Evolutionary conservation across 2,888 invertebrate species (phyloP), one percentile per base, ranked within the genome.

Genomic region (Heliconius aoede): DNA sequence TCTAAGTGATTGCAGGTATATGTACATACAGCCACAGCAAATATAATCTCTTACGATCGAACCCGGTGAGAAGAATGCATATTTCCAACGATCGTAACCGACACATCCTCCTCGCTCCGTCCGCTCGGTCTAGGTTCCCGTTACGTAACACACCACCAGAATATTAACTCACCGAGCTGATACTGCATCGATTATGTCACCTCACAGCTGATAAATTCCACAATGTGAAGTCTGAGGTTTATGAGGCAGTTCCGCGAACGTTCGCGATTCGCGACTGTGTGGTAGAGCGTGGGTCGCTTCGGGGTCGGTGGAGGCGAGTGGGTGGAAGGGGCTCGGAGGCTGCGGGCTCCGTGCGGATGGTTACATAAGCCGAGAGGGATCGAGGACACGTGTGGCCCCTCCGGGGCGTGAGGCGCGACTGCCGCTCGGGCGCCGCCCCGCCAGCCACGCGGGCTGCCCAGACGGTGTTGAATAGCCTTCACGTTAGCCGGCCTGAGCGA

Each of bases 161-260:
- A 90, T 88, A 88, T 86, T 84, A 85, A 88, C 89, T 89, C 87
- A 86, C 86, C 87, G 84, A 84, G 86, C 88, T 91, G 91, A 90
- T 91, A 91, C 92, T 93, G 92, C 91, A 90, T 92, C 88, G 91
- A 92, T 92, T 93, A 91, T 92, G 89, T 92, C 92, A 91, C 91
- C 87, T 90, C 90, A 88, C 92, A 92, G 92, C 91, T 92, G 92
- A 90, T 85, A 87, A 85, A 87, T 86, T 86, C 87, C 90, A 91
- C 90, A 85, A 86, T 84, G 86, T 81, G 83, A 84, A 84, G 80
- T 77, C 79, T 84, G 82, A 82, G 82, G 82, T 81, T 85, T 86
- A 86, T 86, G 85, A 87, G 86, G 86, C 78, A 78, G 80, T 79
- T 81, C 81, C 76, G 82, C 83, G 82, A 78, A 79, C 80, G 81